These are phyloP conservation scores for Drosophila takahashii DNA, from an alignment of 1,140 invertebrate genomes.

Conservation along the genomic window DNA sequence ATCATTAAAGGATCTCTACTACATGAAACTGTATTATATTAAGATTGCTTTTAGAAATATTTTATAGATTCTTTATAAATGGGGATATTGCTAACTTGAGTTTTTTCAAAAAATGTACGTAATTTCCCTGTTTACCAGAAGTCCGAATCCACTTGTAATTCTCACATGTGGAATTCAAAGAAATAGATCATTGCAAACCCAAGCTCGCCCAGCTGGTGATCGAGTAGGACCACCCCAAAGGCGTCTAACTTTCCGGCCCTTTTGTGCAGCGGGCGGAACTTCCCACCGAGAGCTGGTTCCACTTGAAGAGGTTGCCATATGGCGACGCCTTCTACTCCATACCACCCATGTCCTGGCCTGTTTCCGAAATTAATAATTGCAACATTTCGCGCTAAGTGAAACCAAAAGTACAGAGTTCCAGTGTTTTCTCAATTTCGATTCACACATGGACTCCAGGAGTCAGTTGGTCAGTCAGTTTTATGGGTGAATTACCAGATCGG, in stretches of 20 bases:
- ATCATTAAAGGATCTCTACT: background rate
- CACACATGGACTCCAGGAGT: conserved; percentile 60
- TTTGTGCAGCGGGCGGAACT: conserved; percentile 49
- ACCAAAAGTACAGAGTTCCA: conserved; percentile 17
- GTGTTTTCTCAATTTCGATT: conserved; percentile 1
- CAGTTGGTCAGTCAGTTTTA: conserved; percentile 68
- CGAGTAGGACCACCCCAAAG: conserved; percentile 30
- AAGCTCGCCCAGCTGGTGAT: conserved; percentile 35
- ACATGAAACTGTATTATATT: too few species aligned
- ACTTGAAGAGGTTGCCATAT: conserved; percentile 50
- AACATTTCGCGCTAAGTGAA: conserved; percentile 69
- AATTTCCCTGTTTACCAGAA: background rate
- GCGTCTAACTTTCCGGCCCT: conserved; percentile 11
- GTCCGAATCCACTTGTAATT: conserved; percentile 20
- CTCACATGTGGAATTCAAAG: conserved; percentile 3
- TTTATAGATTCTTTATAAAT: too few species aligned
- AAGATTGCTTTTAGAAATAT: too few species aligned
- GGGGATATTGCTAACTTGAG: too few species aligned
- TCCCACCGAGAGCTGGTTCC: conserved; percentile 40
- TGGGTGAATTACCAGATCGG: conserved; percentile 32
- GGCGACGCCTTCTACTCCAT: conserved; percentile 10
- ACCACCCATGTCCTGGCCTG: conserved; percentile 32
- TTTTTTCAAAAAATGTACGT: too few species aligned
- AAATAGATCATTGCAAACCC: conserved; percentile 17
- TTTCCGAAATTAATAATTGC: conserved; percentile 77